phyloP scores from a whole-genome alignment of 1,140 invertebrate species.

The Apolygus lucorum region DNA sequence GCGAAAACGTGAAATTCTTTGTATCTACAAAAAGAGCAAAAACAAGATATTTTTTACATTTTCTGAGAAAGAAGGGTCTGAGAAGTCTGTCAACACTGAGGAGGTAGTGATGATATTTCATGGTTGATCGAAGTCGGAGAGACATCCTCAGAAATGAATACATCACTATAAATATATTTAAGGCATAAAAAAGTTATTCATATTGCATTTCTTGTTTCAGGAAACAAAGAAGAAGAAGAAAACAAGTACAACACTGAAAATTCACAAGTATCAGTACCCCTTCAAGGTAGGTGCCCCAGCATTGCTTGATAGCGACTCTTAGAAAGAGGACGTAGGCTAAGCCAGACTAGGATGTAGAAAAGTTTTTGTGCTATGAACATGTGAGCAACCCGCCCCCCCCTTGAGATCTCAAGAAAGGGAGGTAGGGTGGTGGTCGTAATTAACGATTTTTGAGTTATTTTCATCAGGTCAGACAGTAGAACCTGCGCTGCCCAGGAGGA shows the following conservation, averaged over 20 bases:
- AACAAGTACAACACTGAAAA: constrained; percentile 23
- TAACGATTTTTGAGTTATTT: constrained; percentile 11
- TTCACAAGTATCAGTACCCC: constrained; percentile 24
- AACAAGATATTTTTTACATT: no score
- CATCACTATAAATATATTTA: no score
- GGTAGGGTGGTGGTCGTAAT: constrained; percentile 9
- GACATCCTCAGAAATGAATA: no score
- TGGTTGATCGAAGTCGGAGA: no score
- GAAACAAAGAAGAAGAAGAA: constrained; percentile 27
- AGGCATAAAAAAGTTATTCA: no score
- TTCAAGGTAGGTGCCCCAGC: not conserved
- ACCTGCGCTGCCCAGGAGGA: constrained; percentile 69
- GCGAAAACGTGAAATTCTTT: no score
- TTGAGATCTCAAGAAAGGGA: constrained; percentile 5
- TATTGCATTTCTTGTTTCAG: no score
- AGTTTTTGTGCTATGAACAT: constrained; percentile 16
- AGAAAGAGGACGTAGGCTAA: constrained; percentile 1
- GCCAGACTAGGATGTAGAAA: constrained; percentile 30
- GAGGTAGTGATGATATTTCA: no score
- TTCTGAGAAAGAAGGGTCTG: no score
- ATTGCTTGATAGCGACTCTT: not conserved
- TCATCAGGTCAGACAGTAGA: constrained; percentile 40
- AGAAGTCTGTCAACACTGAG: no score
- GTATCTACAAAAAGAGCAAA: no score
- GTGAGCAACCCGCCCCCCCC: constrained; percentile 4